Evolutionary conservation across 2,113 vertebrate genomes (phyloP).

Genomic region (Tragelaphus strepsiceros): DNA sequence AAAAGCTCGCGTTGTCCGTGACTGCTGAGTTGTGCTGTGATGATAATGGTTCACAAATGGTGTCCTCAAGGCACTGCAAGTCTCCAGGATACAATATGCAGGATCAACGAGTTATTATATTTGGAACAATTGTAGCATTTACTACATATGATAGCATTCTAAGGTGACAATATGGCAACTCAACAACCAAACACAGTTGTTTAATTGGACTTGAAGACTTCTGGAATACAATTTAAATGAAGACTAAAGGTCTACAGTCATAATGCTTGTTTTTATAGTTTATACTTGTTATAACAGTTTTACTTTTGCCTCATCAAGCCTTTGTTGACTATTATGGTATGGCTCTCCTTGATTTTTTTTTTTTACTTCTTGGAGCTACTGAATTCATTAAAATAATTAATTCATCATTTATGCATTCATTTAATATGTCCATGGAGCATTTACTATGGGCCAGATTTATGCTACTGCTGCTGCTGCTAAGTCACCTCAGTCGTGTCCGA

Average conservation of each 20-base stretch:
- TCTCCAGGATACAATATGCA: neutral
- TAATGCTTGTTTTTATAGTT: conserved; percentile 4
- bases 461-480: too few relatives aligned
- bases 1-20: conserved; percentile 4
- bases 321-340: neutral
- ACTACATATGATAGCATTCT: neutral
- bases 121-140: neutral
- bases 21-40: neutral
- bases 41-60: neutral
- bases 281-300: neutral
- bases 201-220: conserved; percentile 16
- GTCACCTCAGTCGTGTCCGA: too few relatives aligned
- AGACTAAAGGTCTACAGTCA: neutral
- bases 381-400: neutral
- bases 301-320: neutral
- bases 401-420: neutral
- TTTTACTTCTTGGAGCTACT: neutral
- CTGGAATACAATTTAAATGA: neutral
- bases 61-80: neutral
- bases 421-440: neutral
- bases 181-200: neutral
- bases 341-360: neutral
- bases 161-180: neutral
- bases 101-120: neutral
- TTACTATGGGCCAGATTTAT: neutral